These are phyloP conservation scores for Hypotaenidia philippensis DNA, from an alignment of 2,797 vertebrate genomes.

Conservation along the genomic window DNA sequence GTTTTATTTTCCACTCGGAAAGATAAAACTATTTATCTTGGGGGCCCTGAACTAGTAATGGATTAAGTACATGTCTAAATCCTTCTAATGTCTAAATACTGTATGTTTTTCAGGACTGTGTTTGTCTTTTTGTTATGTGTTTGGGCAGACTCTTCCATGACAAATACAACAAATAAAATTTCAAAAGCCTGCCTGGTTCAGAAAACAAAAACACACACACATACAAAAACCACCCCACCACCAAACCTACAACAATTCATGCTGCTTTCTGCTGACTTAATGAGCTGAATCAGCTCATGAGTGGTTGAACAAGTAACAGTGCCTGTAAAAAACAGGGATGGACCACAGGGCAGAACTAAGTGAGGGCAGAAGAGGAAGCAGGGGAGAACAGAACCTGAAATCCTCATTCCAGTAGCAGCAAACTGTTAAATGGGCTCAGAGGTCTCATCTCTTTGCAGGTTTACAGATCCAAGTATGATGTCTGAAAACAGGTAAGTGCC, in stretches of 20 bases:
- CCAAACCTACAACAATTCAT: too few species aligned
- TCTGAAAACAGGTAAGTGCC: not conserved
- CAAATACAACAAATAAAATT: slow-evolving; percentile 12
- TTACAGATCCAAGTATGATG: not conserved
- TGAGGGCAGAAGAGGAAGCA: not conserved
- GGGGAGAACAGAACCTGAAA: not conserved
- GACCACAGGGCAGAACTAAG: not conserved
- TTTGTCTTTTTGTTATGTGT: not conserved
- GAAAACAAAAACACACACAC: not conserved
- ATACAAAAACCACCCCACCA: not conserved
- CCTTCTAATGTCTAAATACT: not conserved
- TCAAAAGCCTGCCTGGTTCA: slow-evolving; percentile 4
- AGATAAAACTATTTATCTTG: not conserved
- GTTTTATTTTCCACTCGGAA: slow-evolving; percentile 7
- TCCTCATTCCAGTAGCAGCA: not conserved
- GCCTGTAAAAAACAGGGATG: not conserved
- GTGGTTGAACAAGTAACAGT: not conserved
- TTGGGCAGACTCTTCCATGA: not conserved
- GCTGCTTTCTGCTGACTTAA: not conserved
- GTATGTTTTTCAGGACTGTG: not conserved
- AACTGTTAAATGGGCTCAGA: not conserved
- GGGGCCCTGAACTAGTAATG: not conserved
- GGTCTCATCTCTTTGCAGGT: not conserved
- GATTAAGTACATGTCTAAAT: not conserved
- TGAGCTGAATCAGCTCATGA: not conserved